A percentile compares a stretch with the other conserved stretches of the same genome.
Evolutionary conservation across 2,113 vertebrate genomes (phyloP).

Genomic region (Symphodus melops): DNA sequence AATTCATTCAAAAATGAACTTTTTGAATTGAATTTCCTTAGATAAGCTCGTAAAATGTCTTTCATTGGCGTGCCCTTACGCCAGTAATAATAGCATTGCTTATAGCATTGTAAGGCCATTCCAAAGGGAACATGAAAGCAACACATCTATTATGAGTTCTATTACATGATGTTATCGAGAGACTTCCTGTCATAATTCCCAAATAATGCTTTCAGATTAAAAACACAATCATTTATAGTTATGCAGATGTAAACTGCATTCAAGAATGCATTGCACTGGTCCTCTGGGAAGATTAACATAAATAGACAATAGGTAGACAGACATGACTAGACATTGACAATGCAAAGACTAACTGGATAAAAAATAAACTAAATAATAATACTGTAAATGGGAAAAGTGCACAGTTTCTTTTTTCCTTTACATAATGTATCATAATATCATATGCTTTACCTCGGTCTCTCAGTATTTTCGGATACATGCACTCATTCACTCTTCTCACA

Average conservation of each 20-base stretch:
- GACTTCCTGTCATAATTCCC: slow-evolving; percentile 22
- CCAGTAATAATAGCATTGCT: slow-evolving; percentile 12
- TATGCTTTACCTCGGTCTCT: slow-evolving; percentile 59
- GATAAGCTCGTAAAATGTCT: slow-evolving; percentile 40
- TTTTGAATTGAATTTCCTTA: slow-evolving; percentile 15
- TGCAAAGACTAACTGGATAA: slow-evolving; percentile 67
- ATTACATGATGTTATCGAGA: slow-evolving; percentile 22
- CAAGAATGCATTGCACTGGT: slow-evolving; percentile 85
- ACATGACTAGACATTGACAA: slow-evolving; percentile 48
- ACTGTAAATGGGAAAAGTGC: slow-evolving; percentile 88
- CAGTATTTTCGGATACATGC: slow-evolving; percentile 60
- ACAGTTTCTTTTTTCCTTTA: slow-evolving; percentile 79
- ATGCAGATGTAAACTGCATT: slow-evolving; percentile 70
- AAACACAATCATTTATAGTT: slow-evolving; percentile 68
- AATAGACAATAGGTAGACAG: slow-evolving; percentile 69
- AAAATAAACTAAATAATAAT: slow-evolving; percentile 74
- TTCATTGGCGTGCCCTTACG: slow-evolving; percentile 17
- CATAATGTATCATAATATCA: slow-evolving; percentile 55
- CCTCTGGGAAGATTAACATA: slow-evolving; percentile 84
- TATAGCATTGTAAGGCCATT: slow-evolving; percentile 54
- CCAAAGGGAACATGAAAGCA: slow-evolving; percentile 24
- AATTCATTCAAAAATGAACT: slow-evolving; percentile 11
- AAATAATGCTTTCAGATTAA: slow-evolving; percentile 43
- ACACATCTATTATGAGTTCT: slow-evolving; percentile 12
- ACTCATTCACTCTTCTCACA: slow-evolving; percentile 30